Evolutionary conservation across 1,140 invertebrate genomes (phyloP), one percentile per base, ranked within the genome.

Genomic region (Zaprionus kolodkinae): DNA sequence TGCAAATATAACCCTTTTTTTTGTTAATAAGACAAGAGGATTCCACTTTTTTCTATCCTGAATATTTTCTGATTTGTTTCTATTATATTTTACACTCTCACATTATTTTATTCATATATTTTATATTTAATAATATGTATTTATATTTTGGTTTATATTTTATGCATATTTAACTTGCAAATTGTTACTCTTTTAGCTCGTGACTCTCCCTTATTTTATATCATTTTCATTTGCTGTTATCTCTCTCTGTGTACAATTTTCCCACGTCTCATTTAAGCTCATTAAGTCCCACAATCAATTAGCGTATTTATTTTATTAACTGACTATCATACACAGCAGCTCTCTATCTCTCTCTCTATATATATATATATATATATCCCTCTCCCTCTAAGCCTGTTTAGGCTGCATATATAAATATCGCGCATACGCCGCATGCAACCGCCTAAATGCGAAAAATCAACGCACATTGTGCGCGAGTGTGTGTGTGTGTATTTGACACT

Each of bases 361-460:
- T n/a, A n/a, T n/a, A n/a, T n/a, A n/a, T n/a, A n/a, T n/a, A n/a
- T n/a, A n/a, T n/a, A n/a, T n/a, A n/a, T 15, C n/a, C 2, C 7
- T 17, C 40, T 45, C 0, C n/a, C 0, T 15, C 7, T 10, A n/a
- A n/a, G 1, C n/a, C 40, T 15, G n/a, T 45, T 45, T 15, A 30
- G 2, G 2, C 12, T n/a, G 13, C 38, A 6, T 40, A 40, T n/a
- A 9, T 40, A 33, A 27, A 60, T 59, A 72, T 67, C 45, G 67
- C 71, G 45, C 64, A 68, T 72, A 67, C 71, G 71, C 63, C 56
- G 27, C 56, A 21, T 67, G 64, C 56, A 72, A 66, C 62, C 52
- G 40, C 54, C 69, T 57, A 72, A 48, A 40, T 56, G 69, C 69
- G 21, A 66, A 59, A 17, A 38, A 54, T 25, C 30, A 52, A 54